A percentile compares a stretch with the other conserved stretches of the same genome.
These are phyloP conservation scores for Ophioderma brevispina DNA, from an alignment of 35 echinoderm and acorn worm species.

Conservation along the genomic window DNA sequence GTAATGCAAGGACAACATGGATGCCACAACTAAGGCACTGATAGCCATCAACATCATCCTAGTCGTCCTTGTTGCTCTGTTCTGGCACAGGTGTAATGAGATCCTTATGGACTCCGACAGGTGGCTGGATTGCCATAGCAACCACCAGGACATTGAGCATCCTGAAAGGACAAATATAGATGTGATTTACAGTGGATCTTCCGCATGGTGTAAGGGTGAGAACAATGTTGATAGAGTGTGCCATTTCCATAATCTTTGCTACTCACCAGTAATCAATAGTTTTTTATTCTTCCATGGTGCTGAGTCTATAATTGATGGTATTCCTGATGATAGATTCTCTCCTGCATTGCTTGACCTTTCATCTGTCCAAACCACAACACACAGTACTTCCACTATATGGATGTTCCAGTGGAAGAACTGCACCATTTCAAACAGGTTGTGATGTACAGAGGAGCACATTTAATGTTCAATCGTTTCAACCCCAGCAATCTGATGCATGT, in stretches of 20 bases:
- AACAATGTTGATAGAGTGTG: conserved; percentile 78
- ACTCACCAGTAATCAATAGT: conserved; percentile 32
- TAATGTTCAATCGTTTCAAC: conserved; percentile 92
- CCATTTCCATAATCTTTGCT: conserved; percentile 88
- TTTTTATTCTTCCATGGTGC: conserved; percentile 81
- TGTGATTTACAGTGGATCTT: conserved; percentile 6
- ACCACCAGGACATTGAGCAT: neutral
- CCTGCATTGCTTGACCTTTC: conserved; percentile 89
- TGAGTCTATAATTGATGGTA: conserved; percentile 47
- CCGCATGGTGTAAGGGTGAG: conserved; percentile 73
- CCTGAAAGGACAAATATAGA: neutral
- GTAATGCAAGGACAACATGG: no score
- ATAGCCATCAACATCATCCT: neutral
- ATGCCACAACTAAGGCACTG: neutral
- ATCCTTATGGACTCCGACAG: neutral
- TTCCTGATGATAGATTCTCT: conserved; percentile 63
- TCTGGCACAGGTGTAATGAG: neutral
- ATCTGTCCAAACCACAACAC: conserved; percentile 94
- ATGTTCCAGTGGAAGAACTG: conserved; percentile 34
- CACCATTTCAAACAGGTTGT: neutral
- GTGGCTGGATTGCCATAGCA: neutral
- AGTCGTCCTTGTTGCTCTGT: neutral
- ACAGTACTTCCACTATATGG: conserved; percentile 88
- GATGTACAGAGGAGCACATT: conserved; percentile 47
- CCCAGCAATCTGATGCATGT: conserved; percentile 93